phyloP scores from a whole-genome alignment of 2,888 invertebrate genomes.

The Dioctria linearis region DNA sequence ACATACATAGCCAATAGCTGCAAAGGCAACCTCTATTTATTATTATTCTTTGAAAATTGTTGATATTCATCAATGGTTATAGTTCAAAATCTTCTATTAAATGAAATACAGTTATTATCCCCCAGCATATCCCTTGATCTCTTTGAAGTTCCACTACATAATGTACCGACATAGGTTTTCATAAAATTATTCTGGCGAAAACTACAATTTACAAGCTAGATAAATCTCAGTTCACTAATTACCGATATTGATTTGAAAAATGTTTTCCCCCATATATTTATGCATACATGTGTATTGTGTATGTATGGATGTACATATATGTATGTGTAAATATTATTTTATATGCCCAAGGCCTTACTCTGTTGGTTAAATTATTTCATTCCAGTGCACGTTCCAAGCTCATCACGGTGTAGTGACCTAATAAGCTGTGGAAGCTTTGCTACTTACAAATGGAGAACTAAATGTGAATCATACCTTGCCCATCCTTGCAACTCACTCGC shows the following conservation, averaged over 20 bases:
- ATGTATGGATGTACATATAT: no score
- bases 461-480: slow-evolving; percentile 5
- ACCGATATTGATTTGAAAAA: slow-evolving; percentile 22
- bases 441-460: not conserved
- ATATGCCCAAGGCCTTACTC: not conserved
- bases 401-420: slow-evolving; percentile 26
- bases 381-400: slow-evolving; percentile 8
- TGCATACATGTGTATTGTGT: not conserved
- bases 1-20: no score
- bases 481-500: not conserved
- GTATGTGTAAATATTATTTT: no score
- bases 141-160: no score
- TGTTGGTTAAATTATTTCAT: slow-evolving; percentile 9
- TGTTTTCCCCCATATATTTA: not conserved
- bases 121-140: no score
- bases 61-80: no score
- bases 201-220: slow-evolving; percentile 1
- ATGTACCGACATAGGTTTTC: not conserved
- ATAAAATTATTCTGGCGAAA: slow-evolving; percentile 16
- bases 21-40: no score
- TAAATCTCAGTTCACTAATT: slow-evolving; percentile 19
- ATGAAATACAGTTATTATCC: no score
- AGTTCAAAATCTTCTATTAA: no score
- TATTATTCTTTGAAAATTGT: no score
- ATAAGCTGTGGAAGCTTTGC: not conserved